Percentiles rank a stretch among this genome's conserved stretches.
Conservation (phyloP, 2,888 invertebrate species). For the Pomacea canaliculata region DNA sequence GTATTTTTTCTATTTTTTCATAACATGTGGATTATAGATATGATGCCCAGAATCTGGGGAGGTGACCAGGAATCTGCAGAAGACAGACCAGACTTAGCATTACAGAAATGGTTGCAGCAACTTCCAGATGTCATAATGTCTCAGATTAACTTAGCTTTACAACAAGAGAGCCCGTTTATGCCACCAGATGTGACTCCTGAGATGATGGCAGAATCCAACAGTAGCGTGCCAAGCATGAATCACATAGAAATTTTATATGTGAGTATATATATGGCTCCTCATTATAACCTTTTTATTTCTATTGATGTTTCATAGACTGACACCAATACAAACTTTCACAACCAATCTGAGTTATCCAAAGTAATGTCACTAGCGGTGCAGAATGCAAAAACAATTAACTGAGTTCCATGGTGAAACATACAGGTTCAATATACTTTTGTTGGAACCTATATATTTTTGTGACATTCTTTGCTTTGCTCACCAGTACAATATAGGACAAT, state of each 20-base stretch:
- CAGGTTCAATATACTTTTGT: too few relatives aligned
- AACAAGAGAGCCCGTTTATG: constrained; percentile 32
- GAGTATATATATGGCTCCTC: neutral
- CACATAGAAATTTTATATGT: constrained; percentile 33
- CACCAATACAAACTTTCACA: too few relatives aligned
- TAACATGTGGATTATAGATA: neutral
- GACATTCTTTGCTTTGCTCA: too few relatives aligned
- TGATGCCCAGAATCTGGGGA: constrained; percentile 12
- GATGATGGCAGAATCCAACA: constrained; percentile 25
- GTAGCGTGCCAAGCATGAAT: constrained; percentile 19
- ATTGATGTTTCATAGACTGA: too few relatives aligned
- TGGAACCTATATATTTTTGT: too few relatives aligned
- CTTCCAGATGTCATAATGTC: constrained; percentile 16
- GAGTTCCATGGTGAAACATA: too few relatives aligned
- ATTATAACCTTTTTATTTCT: neutral
- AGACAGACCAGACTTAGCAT: neutral
- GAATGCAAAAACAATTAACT: too few relatives aligned
- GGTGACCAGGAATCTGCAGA: constrained; percentile 1
- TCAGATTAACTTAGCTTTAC: constrained; percentile 22
- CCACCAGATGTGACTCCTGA: constrained; percentile 30
- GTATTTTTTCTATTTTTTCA: too few relatives aligned
- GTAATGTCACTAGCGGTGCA: too few relatives aligned
- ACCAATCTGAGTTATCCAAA: too few relatives aligned
- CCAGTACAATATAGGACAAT: too few relatives aligned
- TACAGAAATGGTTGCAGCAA: constrained; percentile 24